These are phyloP conservation scores for Halocynthia roretzi DNA, from an alignment of 23 tunicate genomes.

Conservation along the genomic window DNA sequence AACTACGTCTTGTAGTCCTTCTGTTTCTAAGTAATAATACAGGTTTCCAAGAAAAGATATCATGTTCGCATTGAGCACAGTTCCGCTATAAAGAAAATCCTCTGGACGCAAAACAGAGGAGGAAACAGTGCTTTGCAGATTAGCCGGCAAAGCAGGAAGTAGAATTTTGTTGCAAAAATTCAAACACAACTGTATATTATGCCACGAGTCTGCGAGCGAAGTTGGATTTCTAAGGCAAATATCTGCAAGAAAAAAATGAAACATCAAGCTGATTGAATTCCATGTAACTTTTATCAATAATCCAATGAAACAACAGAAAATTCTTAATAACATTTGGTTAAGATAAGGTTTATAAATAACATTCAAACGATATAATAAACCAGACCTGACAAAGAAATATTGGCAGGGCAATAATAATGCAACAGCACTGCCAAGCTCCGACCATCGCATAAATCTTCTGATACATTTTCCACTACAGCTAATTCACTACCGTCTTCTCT, in stretches of 20 bases:
- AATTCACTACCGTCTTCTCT: background rate
- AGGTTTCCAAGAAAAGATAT: constrained; percentile 16
- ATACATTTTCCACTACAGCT: background rate
- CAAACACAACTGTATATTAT: constrained; percentile 10
- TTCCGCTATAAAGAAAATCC: constrained; percentile 18
- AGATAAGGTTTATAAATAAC: background rate
- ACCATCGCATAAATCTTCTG: constrained; percentile 31
- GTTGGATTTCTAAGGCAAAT: constrained; percentile 5
- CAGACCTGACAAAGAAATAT: constrained; percentile 8
- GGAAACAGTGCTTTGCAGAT: background rate
- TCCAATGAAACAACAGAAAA: background rate
- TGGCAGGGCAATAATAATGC: constrained; percentile 27
- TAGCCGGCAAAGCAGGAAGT: constrained; percentile 2
- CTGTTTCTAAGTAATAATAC: constrained; percentile 20
- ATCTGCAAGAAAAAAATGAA: constrained; percentile 6
- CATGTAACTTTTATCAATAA: background rate
- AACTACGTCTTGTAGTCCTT: constrained; percentile 3
- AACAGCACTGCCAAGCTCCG: constrained; percentile 6
- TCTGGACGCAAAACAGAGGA: constrained; percentile 6
- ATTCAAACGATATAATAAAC: background rate
- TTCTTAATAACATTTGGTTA: constrained; percentile 5
- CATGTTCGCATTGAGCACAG: constrained; percentile 10
- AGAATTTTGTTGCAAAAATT: constrained; percentile 25
- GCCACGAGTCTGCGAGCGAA: constrained; percentile 11
- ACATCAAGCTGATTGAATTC: background rate